Conservation (phyloP, 2,113 vertebrate genomes). For the Lophotis ruficrista region DNA sequence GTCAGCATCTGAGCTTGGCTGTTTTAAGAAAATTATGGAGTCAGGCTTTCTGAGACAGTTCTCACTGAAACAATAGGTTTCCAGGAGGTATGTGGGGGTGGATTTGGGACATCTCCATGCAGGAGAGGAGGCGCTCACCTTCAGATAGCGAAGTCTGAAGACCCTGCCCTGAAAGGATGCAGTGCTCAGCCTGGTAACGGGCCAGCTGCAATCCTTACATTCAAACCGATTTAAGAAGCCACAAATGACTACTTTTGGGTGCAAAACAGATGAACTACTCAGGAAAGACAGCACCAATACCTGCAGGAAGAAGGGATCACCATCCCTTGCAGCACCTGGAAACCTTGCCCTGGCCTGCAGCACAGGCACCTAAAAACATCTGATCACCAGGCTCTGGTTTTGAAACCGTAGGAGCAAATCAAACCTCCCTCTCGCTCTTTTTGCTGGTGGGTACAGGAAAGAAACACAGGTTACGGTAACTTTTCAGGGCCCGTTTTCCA, state of each 20-base stretch:
- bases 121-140: background rate
- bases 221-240: background rate
- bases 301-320: background rate
- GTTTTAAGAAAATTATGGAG: background rate
- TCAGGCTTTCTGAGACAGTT: background rate
- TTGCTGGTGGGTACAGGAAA: background rate
- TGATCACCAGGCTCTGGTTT: background rate
- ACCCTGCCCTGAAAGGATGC: background rate
- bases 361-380: background rate
- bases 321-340: background rate
- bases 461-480: background rate
- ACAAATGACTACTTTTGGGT: background rate
- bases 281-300: background rate
- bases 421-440: background rate
- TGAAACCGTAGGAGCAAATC: background rate
- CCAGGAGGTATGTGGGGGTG: background rate
- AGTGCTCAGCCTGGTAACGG: background rate
- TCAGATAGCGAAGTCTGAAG: background rate
- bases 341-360: background rate
- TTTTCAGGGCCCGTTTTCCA: background rate
- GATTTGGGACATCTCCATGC: background rate
- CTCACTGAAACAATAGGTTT: background rate
- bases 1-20: background rate
- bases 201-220: background rate
- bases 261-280: background rate